These are phyloP conservation scores for Caenorhabditis sp. DNA, from an alignment of 2,888 invertebrate species.

Conservation along the genomic window DNA sequence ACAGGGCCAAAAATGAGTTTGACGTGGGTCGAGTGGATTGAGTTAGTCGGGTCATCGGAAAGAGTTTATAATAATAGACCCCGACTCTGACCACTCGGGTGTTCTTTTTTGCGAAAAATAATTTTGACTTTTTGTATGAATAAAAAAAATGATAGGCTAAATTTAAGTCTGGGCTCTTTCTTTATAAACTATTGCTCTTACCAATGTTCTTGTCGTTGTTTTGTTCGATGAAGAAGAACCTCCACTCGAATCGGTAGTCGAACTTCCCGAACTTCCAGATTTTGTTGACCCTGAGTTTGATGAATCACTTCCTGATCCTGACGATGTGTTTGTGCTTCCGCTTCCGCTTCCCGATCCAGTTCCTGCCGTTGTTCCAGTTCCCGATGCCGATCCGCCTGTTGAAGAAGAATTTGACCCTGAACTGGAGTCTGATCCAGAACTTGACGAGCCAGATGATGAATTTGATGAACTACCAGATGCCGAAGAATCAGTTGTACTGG, in stretches of 20 bases:
- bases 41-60: too few relatives aligned
- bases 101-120: too few relatives aligned
- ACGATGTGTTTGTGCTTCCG: background rate
- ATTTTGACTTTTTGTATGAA: too few relatives aligned
- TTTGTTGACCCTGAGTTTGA: background rate
- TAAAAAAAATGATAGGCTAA: too few relatives aligned
- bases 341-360: background rate
- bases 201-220: constrained; percentile 1
- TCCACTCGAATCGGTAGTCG: background rate
- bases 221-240: background rate
- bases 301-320: background rate
- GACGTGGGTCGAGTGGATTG: too few relatives aligned
- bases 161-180: too few relatives aligned
- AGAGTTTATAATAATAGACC: too few relatives aligned
- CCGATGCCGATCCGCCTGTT: constrained; percentile 1
- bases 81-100: too few relatives aligned
- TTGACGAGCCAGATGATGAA: background rate
- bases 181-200: background rate
- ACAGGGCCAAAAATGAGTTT: too few relatives aligned
- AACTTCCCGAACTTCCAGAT: background rate
- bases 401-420: background rate
- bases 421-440: background rate
- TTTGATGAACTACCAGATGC: background rate
- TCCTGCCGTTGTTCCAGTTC: constrained; percentile 7
- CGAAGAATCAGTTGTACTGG: background rate